Conservation (phyloP, 2,888 invertebrate species). For the Drosophila bunnanda region DNA sequence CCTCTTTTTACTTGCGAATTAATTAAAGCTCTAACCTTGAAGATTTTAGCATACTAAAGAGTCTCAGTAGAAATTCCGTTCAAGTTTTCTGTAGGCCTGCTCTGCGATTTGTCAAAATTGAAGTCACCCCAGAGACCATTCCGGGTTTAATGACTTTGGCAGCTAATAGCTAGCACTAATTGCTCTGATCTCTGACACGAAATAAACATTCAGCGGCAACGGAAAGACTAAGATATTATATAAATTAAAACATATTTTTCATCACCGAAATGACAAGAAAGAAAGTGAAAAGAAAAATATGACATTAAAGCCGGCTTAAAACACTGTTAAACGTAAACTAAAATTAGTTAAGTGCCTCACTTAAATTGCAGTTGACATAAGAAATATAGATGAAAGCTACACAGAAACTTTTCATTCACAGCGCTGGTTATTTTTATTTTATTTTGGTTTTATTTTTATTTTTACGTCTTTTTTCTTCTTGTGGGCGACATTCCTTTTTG, state of each 20-base stretch:
- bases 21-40: conserved; percentile 71
- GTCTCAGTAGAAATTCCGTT: conserved; percentile 36
- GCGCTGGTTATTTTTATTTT: background rate
- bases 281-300: conserved; percentile 31
- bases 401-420: background rate
- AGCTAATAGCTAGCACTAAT: conserved; percentile 58
- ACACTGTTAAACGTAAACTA: background rate
- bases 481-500: conserved; percentile 46
- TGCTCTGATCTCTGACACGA: conserved; percentile 64
- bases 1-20: conserved; percentile 58
- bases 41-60: conserved; percentile 73
- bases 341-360: background rate
- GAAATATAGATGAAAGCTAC: background rate
- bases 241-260: conserved; percentile 31
- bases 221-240: conserved; percentile 21
- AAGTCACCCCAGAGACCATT: conserved; percentile 39
- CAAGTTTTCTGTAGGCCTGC: conserved; percentile 18
- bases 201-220: conserved; percentile 39
- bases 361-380: background rate
- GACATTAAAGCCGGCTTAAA: conserved; percentile 1
- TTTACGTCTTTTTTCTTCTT: background rate
- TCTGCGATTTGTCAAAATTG: conserved; percentile 61
- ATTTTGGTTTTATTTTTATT: conserved; percentile 12
- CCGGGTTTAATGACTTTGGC: conserved; percentile 35
- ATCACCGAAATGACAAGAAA: conserved; percentile 8